These are phyloP conservation scores for Pheosia tremula DNA, from an alignment of 2,888 invertebrate species.

Conservation along the genomic window DNA sequence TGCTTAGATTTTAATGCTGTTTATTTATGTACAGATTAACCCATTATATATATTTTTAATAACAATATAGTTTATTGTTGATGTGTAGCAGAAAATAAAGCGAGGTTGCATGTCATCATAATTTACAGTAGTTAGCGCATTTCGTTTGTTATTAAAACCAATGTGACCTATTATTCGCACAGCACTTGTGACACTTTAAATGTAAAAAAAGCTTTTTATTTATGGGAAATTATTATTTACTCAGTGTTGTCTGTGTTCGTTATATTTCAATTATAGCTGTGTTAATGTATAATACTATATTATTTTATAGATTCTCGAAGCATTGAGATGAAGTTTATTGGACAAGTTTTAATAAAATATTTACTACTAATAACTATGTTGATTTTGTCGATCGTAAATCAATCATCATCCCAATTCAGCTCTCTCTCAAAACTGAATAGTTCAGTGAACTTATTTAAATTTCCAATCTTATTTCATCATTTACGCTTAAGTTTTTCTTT, in stretches of 20 bases:
- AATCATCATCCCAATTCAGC: too few species aligned
- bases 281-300: conserved; percentile 5
- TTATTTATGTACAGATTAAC: neutral
- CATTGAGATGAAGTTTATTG: neutral
- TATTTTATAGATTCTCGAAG: neutral
- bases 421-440: too few species aligned
- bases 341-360: too few species aligned
- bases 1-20: conserved; percentile 2
- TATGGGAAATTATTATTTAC: conserved; percentile 26
- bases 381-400: too few species aligned
- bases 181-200: conserved; percentile 41
- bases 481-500: neutral
- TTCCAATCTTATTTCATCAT: neutral
- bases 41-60: neutral
- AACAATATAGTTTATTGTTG: conserved; percentile 9
- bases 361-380: too few species aligned
- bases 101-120: conserved; percentile 33
- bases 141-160: conserved; percentile 7
- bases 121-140: conserved; percentile 28
- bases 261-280: conserved; percentile 9
- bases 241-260: conserved; percentile 19
- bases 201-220: conserved; percentile 28
- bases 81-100: conserved; percentile 31
- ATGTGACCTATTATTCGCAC: conserved; percentile 38
- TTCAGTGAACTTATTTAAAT: too few species aligned